Base-by-base conservation (phyloP, 2,888 invertebrate species). In the Athetis lepigone region DNA sequence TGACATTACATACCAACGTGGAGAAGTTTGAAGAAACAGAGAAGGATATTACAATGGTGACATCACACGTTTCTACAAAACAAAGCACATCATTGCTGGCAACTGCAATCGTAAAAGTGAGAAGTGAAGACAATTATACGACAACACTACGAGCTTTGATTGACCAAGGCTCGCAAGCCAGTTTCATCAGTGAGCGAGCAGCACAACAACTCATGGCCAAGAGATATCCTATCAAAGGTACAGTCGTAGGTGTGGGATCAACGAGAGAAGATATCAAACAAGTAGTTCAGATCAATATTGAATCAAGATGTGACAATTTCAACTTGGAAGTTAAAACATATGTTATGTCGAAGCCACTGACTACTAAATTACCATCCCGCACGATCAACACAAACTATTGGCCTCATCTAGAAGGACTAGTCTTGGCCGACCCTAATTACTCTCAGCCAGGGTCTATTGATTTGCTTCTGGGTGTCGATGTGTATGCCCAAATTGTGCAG, bases 21-120 rank as follows among this genome's bases (percentile, higher is more conserved):
- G 73, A 63, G 47, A 46, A 76, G n/a, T 27, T 16, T n/a, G 40
- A 52, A 52, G 42, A 29, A 33, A 11, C n/a, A 29, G 54, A 54
- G 11, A 21, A 54, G 11, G 37, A 37, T 23, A 50, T 50, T 18
- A 47, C 47, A 47, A 19, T 33, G 29, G 47, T 47, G 29, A 19
- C 47, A 13, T 47, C 47, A 36, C 50, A 50, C 7, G 50, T 23
- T 23, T 23, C 23, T 16, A 50, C 36, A 1, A 23, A 50, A 16
- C 36, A 50, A 36, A 37, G 21, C 5, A 37, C 37, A 16, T 7
- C 25, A 2, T 39, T 51, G 4, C 16, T 51, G 1, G 27, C 33
- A 43, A 54, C 54, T 11, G 54, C 43, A 43, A 54, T 54, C 1
- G 29, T 54, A 33, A 21, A 29, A 23, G 43, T 54, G 11, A 54